These are phyloP conservation scores for Platysternon megacephalum DNA, from an alignment of 2,113 vertebrate species.

Conservation along the genomic window DNA sequence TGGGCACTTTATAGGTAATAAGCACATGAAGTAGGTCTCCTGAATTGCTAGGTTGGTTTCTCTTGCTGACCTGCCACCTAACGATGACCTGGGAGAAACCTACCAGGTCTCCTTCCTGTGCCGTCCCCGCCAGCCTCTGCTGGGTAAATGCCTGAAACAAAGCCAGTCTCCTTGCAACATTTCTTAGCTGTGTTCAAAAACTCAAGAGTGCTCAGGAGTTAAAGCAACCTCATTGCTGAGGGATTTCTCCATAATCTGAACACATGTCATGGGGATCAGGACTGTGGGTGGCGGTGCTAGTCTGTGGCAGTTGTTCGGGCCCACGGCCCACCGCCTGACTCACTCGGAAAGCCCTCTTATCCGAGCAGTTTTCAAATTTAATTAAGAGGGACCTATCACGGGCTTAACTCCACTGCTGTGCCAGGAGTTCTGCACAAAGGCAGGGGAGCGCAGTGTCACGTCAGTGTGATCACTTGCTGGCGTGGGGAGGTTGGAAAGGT, in stretches of 20 bases:
- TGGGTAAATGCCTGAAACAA: neutral
- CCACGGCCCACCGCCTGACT: constrained; percentile 83
- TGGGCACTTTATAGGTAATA: neutral
- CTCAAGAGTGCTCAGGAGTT: constrained; percentile 60
- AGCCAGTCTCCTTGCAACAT: neutral
- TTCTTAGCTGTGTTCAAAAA: neutral
- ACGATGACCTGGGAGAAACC: neutral
- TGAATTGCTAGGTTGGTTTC: neutral
- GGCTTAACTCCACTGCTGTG: constrained; percentile 5
- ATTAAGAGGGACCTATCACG: constrained; percentile 72
- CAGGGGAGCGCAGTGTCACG: neutral
- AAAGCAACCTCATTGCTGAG: constrained; percentile 53
- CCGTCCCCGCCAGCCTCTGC: neutral
- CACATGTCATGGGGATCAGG: constrained; percentile 87
- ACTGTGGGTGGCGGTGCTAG: constrained; percentile 85
- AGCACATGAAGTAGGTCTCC: neutral
- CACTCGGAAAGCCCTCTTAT: constrained; percentile 71
- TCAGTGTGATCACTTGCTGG: neutral
- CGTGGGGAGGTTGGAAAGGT: neutral
- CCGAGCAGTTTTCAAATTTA: constrained; percentile 71
- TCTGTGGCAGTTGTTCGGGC: constrained; percentile 81
- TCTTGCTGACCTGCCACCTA: too few relatives aligned
- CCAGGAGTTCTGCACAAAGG: neutral
- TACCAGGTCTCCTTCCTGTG: fast-evolving
- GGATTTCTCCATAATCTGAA: constrained; percentile 87